phyloP scores from a whole-genome alignment of 2,113 vertebrate species.

The Calidris pugnax region DNA sequence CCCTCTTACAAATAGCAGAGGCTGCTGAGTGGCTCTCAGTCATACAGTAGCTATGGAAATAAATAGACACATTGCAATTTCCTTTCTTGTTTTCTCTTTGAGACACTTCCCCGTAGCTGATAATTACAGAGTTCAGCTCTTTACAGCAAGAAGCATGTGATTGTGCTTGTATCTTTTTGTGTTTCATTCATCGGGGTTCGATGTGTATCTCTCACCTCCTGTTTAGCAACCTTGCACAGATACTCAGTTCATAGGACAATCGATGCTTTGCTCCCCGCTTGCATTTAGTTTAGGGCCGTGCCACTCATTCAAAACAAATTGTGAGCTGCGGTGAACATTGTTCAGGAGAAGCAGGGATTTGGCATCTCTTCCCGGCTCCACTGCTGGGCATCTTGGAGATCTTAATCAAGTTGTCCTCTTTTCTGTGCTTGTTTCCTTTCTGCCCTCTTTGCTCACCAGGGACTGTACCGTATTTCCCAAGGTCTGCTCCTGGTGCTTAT shows the following conservation, averaged over 20 bases:
- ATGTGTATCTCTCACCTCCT: constrained; percentile 13
- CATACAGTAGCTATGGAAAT: constrained; percentile 51
- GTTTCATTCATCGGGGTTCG: not conserved
- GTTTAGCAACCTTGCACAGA: not conserved
- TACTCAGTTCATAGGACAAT: not conserved
- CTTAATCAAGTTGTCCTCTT: not conserved
- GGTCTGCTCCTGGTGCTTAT: not conserved
- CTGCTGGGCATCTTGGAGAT: not conserved
- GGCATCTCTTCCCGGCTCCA: not conserved
- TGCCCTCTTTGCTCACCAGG: not conserved
- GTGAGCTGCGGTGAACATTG: not conserved
- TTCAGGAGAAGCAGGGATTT: not conserved
- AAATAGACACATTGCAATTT: constrained; percentile 42
- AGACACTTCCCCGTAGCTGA: not conserved
- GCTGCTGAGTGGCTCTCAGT: not conserved
- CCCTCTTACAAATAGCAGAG: constrained; percentile 16
- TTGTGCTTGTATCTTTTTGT: constrained; percentile 48
- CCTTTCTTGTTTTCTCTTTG: constrained; percentile 62
- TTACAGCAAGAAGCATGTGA: constrained; percentile 15
- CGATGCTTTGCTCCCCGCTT: not conserved
- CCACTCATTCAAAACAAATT: not conserved
- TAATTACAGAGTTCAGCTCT: constrained; percentile 51
- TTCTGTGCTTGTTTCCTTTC: not conserved
- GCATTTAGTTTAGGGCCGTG: not conserved
- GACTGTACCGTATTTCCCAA: not conserved